Evolutionary conservation across 1,140 invertebrate species (phyloP).

Genomic region (Drosophila asahinai): DNA sequence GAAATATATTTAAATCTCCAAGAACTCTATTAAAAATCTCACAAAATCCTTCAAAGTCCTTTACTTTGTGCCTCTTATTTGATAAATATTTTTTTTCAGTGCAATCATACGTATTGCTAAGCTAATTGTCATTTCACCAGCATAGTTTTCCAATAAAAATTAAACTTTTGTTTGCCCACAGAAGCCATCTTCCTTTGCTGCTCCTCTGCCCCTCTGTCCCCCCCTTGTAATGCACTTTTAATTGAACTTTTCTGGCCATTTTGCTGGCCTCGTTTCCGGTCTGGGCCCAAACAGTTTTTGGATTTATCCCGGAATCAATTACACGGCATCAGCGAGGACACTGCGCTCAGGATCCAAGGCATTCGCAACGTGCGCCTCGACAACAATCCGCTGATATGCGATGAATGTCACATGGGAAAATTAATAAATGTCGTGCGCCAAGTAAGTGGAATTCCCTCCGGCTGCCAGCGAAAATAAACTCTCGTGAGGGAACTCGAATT

Average conservation of each 20-base stretch:
- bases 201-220: too few relatives aligned
- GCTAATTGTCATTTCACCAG: slow-evolving; percentile 69
- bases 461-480: slow-evolving; percentile 14
- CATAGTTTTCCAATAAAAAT: slow-evolving; percentile 47
- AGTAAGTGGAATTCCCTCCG: slow-evolving; percentile 69
- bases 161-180: slow-evolving; percentile 27
- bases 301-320: slow-evolving; percentile 88
- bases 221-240: slow-evolving; percentile 49
- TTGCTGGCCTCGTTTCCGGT: slow-evolving; percentile 25
- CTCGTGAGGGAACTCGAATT: slow-evolving; percentile 25
- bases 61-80: too few relatives aligned
- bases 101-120: slow-evolving; percentile 16
- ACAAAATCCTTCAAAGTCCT: background rate
- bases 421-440: slow-evolving; percentile 82
- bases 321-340: slow-evolving; percentile 86
- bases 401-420: slow-evolving; percentile 87
- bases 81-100: background rate
- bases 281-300: slow-evolving; percentile 76
- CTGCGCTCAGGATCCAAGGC: slow-evolving; percentile 85
- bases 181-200: background rate
- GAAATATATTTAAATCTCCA: background rate
- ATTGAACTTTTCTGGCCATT: slow-evolving; percentile 40
- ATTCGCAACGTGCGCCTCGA: slow-evolving; percentile 86
- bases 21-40: background rate
- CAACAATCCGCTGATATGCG: slow-evolving; percentile 89